Evolutionary conservation across 1,140 invertebrate species (phyloP).

Genomic region (Danaus plexippus): DNA sequence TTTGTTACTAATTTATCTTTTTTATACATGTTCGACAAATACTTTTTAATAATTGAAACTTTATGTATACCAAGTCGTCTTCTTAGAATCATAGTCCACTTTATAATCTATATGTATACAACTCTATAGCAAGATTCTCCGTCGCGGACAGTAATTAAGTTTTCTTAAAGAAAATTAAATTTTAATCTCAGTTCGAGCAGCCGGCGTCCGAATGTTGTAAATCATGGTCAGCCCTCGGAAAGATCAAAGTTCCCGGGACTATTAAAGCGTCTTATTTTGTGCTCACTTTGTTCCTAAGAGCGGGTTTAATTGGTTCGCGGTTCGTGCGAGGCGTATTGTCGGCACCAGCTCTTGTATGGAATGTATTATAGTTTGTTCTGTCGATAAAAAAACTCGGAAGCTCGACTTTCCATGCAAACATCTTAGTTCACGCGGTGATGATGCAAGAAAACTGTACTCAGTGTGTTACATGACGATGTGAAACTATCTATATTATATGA

Average conservation of each 20-base stretch:
- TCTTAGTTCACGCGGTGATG: slow-evolving; percentile 11
- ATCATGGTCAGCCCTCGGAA: slow-evolving; percentile 8
- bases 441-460: no score
- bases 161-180: no score
- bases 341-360: not conserved
- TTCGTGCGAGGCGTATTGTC: not conserved
- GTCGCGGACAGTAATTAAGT: no score
- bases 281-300: slow-evolving; percentile 10
- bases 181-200: not conserved
- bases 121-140: no score
- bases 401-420: not conserved
- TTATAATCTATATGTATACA: no score
- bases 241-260: slow-evolving; percentile 14
- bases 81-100: no score
- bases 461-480: slow-evolving; percentile 3
- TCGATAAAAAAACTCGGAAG: slow-evolving; percentile 6
- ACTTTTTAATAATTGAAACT: no score
- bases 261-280: slow-evolving; percentile 10
- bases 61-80: no score
- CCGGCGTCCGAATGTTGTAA: slow-evolving; percentile 4
- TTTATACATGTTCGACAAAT: no score
- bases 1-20: no score
- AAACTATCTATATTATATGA: slow-evolving; percentile 1
- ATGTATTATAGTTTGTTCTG: no score
- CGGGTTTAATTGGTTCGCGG: slow-evolving; percentile 9